Percentiles rank a stretch among this genome's conserved stretches.
Conservation (phyloP, 2,888 invertebrate genomes). For the Hyles lineata region DNA sequence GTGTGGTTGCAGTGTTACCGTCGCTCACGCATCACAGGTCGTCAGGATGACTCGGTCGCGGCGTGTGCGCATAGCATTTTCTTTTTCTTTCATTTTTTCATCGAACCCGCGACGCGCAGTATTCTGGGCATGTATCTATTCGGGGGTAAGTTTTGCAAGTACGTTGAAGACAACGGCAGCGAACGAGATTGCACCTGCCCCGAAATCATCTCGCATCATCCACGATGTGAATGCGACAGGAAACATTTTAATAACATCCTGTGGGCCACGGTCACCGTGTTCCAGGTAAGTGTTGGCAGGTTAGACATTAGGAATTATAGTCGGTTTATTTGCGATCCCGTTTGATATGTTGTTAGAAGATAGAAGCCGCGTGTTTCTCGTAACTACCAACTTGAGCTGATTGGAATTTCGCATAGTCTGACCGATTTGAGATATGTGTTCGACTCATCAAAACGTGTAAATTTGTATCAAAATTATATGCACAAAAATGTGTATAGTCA, state of each 20-base stretch:
- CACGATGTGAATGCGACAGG: conserved; percentile 97
- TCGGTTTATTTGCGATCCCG: conserved; percentile 81
- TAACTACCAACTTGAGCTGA: conserved; percentile 48
- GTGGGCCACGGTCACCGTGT: conserved; percentile 98
- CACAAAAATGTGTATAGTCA: conserved; percentile 30
- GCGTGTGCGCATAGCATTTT: conserved; percentile 83
- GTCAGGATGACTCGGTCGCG: conserved; percentile 74
- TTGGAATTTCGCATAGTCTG: conserved; percentile 43
- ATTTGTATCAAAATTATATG: conserved; percentile 14
- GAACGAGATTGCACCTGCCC: conserved; percentile 96
- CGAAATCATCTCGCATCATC: conserved; percentile 94
- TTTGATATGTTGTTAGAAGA: conserved; percentile 67
- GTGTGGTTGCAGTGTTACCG: conserved; percentile 75
- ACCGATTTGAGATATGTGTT: background rate
- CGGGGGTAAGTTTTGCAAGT: conserved; percentile 99
- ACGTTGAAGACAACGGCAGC: conserved; percentile 92
- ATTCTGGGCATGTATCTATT: conserved; percentile 99
- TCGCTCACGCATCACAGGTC: conserved; percentile 66
- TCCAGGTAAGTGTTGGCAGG: conserved; percentile 92
- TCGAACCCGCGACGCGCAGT: conserved; percentile 88
- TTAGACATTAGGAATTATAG: conserved; percentile 70
- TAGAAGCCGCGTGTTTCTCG: conserved; percentile 76
- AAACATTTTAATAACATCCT: conserved; percentile 99
- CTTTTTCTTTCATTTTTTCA: conserved; percentile 83
- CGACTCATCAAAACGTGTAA: conserved; percentile 12